Base-by-base conservation (phyloP, 2,888 invertebrate genomes). In the Steinernema carpocapsae region DNA sequence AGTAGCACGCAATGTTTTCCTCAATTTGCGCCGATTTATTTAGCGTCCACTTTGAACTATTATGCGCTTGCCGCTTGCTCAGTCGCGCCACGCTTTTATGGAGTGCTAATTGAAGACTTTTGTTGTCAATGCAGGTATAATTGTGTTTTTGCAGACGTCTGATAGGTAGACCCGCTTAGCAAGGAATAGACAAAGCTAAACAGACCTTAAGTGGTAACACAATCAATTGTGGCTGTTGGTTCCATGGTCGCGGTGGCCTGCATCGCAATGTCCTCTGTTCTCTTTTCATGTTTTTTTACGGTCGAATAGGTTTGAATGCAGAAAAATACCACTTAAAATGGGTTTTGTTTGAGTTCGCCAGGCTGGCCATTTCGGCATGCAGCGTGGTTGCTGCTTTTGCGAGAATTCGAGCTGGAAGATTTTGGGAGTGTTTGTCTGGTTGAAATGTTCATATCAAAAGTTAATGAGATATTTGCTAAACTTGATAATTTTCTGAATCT, bases 11-110 rank as follows among this genome's bases (percentile, higher is more conserved):
- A 19, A 64, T 64, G 64, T 64, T 64, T 64, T 64, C 64, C 32
- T 64, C 64, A 64, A 64, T 64, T 64, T 64, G 64, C 64, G 64
- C 29, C 64, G 64, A 64, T 64, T 64, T 64, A 64, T 64, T 32
- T 10, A 17, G 64, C 29, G 32, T 32, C 17, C 64, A 17, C 64
- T 64, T 64, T 26, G 29, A 64, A 64, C 64, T 32, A 64, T 64
- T 64, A 64, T 64, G 64, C 64, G 32, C 17, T 29, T 32, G 2
- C 7, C 22, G 1, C 22, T 24, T 22, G 22, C 52, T 17, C 64
- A 17, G 10, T 32, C 12, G 14, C 64, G 7, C 6, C 64, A 32
- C 3, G 56, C 64, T 26, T 64, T 64, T 32, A 32, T 19, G 29
- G 64, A 26, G 17, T 29, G 64, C 64, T 64, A 64, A 64, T 64